Evolutionary conservation across 2,888 invertebrate species (phyloP).

Genomic region (Xanthorhoe designata): DNA sequence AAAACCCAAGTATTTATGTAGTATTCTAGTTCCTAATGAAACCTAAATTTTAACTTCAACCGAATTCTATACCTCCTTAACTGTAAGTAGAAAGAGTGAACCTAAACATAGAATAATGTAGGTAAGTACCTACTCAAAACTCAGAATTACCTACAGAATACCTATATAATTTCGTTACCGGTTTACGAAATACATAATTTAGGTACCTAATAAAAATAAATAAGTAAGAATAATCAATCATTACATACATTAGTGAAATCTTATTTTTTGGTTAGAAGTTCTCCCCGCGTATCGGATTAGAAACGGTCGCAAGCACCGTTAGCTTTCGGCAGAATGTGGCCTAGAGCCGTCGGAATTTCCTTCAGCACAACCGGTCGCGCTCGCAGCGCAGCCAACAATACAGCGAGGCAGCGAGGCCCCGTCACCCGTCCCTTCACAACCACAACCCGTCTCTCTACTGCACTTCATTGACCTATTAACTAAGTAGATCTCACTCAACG

Average conservation of each 20-base stretch:
- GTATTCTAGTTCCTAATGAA: too few species aligned
- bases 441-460: background rate
- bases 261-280: conserved; percentile 8
- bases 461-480: conserved; percentile 9
- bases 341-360: conserved; percentile 36
- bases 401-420: background rate
- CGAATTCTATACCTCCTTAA: too few species aligned
- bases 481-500: conserved; percentile 7
- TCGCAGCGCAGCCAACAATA: background rate
- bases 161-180: too few species aligned
- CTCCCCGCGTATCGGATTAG: conserved; percentile 20
- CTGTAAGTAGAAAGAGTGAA: too few species aligned
- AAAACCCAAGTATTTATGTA: too few species aligned
- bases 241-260: background rate
- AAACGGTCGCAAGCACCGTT: conserved; percentile 36
- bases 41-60: too few species aligned
- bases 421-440: conserved; percentile 10
- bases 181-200: too few species aligned
- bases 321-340: conserved; percentile 37
- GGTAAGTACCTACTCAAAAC: too few species aligned
- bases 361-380: conserved; percentile 35
- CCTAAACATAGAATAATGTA: too few species aligned
- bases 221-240: too few species aligned
- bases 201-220: too few species aligned
- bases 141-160: too few species aligned